Evolutionary conservation across 64 coral and sea anemone genomes (phyloP).

Genomic region (Stichodactyla helianthus): DNA sequence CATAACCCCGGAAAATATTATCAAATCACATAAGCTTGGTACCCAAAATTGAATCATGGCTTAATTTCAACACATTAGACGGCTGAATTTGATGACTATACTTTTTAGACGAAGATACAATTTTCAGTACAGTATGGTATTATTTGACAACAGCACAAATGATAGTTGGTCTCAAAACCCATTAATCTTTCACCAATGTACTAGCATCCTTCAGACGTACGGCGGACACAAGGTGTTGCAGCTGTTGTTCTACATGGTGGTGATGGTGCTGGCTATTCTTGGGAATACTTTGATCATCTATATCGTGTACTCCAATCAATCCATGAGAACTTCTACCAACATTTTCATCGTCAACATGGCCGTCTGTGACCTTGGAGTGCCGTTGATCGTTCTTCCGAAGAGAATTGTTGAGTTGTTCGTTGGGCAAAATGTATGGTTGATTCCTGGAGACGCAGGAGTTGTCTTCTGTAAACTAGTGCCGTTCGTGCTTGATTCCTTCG

Average conservation of each 20-base stretch:
- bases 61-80: no score
- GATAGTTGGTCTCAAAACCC: not conserved
- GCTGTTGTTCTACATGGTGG: not conserved
- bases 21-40: no score
- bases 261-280: not conserved
- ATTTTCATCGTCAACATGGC: slow-evolving; percentile 13
- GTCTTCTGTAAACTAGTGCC: slow-evolving; percentile 9
- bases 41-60: no score
- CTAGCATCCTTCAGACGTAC: not conserved
- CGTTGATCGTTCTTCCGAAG: not conserved
- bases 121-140: not conserved
- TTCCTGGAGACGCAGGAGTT: not conserved
- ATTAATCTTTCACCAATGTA: not conserved
- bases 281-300: slow-evolving; percentile 6
- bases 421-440: not conserved
- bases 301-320: not conserved
- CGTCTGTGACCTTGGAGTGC: not conserved
- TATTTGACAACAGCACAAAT: not conserved
- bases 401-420: not conserved
- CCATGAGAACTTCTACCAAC: not conserved
- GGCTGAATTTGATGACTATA: no score
- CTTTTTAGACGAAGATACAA: no score
- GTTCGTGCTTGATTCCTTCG: not conserved
- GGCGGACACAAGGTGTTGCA: not conserved
- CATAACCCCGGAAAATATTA: no score